Conservation (phyloP, 2,113 vertebrate species). For the Phoenicopterus ruber region DNA sequence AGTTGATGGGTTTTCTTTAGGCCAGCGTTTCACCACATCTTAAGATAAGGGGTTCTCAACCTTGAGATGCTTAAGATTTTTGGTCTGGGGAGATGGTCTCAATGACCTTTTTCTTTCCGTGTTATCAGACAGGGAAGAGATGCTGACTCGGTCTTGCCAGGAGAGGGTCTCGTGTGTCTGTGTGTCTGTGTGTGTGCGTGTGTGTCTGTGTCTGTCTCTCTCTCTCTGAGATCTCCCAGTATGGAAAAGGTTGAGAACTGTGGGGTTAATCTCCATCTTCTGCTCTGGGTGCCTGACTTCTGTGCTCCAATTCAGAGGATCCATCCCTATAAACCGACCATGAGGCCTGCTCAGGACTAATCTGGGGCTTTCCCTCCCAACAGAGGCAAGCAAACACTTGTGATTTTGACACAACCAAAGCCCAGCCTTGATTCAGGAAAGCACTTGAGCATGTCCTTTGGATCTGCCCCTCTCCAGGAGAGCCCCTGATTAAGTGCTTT, state of each 20-base stretch:
- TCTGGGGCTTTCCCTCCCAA: conserved; percentile 33
- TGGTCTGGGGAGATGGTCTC: conserved; percentile 2
- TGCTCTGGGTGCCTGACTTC: conserved; percentile 46
- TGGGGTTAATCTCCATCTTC: conserved; percentile 55
- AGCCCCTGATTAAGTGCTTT: conserved; percentile 28
- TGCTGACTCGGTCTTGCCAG: not conserved
- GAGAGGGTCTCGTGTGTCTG: not conserved
- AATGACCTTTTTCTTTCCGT: conserved; percentile 62
- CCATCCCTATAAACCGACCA: not conserved
- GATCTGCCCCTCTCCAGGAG: conserved; percentile 2
- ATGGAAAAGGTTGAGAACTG: conserved; percentile 53
- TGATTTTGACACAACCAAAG: conserved; percentile 46
- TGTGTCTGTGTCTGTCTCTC: conserved; percentile 30
- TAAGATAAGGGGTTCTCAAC: not conserved
- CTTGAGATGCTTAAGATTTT: not conserved
- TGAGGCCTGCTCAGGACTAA: conserved; percentile 42
- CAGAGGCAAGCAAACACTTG: conserved; percentile 58
- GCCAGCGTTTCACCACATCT: not conserved
- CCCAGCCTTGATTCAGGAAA: conserved; percentile 41
- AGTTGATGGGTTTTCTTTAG: not conserved
- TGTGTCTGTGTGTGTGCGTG: not conserved
- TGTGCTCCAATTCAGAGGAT: conserved; percentile 53
- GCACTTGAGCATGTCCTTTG: conserved; percentile 58
- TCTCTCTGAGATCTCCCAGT: conserved; percentile 54
- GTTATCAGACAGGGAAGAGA: conserved; percentile 1